A percentile compares a stretch with the other conserved stretches of the same genome.
phyloP scores from a whole-genome alignment of 2,888 invertebrate species.

The Thecocarcelia acutangulata region DNA sequence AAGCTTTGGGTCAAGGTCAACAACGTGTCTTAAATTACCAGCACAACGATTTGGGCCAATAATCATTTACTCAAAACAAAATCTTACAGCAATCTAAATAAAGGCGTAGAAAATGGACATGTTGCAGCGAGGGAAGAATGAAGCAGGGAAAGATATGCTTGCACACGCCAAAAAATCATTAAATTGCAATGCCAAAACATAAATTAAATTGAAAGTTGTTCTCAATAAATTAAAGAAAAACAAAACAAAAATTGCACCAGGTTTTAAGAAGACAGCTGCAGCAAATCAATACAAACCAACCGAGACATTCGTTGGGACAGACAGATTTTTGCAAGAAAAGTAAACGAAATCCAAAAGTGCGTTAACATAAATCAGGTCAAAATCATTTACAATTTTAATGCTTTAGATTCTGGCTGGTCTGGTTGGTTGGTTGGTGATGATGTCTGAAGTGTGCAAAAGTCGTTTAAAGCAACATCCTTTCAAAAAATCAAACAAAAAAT shows the following conservation, averaged over 20 bases:
- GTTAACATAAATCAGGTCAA: slow-evolving; percentile 67
- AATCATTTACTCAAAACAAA: slow-evolving; percentile 32
- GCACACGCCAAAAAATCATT: slow-evolving; percentile 29
- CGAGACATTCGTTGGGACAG: neutral
- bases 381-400: slow-evolving; percentile 45
- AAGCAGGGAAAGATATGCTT: slow-evolving; percentile 6
- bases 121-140: neutral
- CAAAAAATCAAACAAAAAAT: neutral
- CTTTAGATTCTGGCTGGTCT: neutral
- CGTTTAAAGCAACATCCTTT: slow-evolving; percentile 37
- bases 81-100: slow-evolving; percentile 22
- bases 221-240: slow-evolving; percentile 41
- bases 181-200: slow-evolving; percentile 52
- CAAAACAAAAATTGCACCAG: slow-evolving; percentile 31
- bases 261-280: slow-evolving; percentile 61
- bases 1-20: slow-evolving; percentile 75
- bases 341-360: slow-evolving; percentile 48
- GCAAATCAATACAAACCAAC: slow-evolving; percentile 9
- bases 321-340: slow-evolving; percentile 9
- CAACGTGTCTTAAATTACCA: slow-evolving; percentile 72
- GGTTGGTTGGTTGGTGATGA: slow-evolving; percentile 8
- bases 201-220: slow-evolving; percentile 68
- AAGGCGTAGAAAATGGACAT: slow-evolving; percentile 44
- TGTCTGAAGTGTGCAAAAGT: slow-evolving; percentile 24
- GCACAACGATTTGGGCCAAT: slow-evolving; percentile 36